Conservation (phyloP, 2,888 invertebrate genomes). For the Cantharis lateralis region DNA sequence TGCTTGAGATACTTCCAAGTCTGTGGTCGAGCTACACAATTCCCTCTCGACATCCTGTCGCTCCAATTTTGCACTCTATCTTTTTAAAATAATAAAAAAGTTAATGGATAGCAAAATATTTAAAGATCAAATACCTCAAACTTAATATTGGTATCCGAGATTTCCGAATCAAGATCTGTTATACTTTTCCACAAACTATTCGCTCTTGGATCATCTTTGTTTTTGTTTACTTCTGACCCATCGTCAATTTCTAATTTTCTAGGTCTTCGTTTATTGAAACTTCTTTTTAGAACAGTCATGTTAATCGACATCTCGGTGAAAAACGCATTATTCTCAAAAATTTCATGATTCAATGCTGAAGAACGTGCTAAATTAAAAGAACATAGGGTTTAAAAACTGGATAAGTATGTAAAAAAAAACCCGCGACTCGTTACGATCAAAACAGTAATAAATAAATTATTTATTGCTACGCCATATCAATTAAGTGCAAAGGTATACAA, state of each 20-base stretch:
- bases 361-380: not conserved
- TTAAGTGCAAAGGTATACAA: constrained; percentile 28
- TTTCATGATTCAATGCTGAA: not conserved
- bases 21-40: constrained; percentile 5
- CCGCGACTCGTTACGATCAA: not conserved
- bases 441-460: constrained; percentile 16
- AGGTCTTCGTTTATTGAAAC: not conserved
- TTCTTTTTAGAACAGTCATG: constrained; percentile 31
- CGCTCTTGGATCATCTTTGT: not conserved
- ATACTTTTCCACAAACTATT: not conserved
- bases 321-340: constrained; percentile 38
- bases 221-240: not conserved
- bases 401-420: not conserved
- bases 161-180: not conserved
- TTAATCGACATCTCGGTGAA: constrained; percentile 38
- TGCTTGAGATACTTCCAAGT: not conserved
- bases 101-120: not conserved
- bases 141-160: not conserved
- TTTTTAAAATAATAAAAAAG: not conserved
- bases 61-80: constrained; percentile 7
- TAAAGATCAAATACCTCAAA: constrained; percentile 1
- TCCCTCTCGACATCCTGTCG: constrained; percentile 8
- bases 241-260: not conserved
- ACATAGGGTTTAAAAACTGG: not conserved
- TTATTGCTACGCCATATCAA: constrained; percentile 20